phyloP scores from a whole-genome alignment of 2,888 invertebrate species.

The Agrochola lychnidis region DNA sequence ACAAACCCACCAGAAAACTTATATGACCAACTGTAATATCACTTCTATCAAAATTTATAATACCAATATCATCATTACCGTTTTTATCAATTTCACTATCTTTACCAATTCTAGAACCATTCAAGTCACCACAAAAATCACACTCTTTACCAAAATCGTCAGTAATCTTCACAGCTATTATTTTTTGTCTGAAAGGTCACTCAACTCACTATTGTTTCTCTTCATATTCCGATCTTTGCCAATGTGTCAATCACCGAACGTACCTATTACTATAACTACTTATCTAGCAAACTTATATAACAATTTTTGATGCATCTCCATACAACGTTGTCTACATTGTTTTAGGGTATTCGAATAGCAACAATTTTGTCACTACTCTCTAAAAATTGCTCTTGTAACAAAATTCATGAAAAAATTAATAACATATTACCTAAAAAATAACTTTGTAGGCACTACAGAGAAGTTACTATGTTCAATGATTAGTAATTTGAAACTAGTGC shows the following conservation, averaged over 20 bases:
- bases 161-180: background rate
- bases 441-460: background rate
- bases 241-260: slow-evolving; percentile 24
- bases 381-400: background rate
- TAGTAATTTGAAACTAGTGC: background rate
- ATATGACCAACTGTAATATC: background rate
- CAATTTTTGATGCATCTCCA: background rate
- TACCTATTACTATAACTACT: background rate
- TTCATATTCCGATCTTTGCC: slow-evolving; percentile 27
- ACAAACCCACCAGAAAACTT: background rate
- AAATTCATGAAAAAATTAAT: background rate
- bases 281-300: too few relatives aligned
- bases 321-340: background rate
- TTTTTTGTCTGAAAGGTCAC: slow-evolving; percentile 3
- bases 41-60: background rate
- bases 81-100: background rate
- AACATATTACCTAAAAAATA: background rate
- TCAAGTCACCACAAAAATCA: background rate
- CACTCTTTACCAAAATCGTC: background rate
- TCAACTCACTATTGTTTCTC: slow-evolving; percentile 18
- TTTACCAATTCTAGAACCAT: background rate
- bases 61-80: background rate
- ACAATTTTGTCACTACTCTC: background rate
- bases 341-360: background rate
- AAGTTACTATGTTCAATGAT: background rate